Percentiles rank a stretch among this genome's conserved stretches.
phyloP scores from a whole-genome alignment of 1,140 invertebrate genomes.

The Drosophila ogumai region DNA sequence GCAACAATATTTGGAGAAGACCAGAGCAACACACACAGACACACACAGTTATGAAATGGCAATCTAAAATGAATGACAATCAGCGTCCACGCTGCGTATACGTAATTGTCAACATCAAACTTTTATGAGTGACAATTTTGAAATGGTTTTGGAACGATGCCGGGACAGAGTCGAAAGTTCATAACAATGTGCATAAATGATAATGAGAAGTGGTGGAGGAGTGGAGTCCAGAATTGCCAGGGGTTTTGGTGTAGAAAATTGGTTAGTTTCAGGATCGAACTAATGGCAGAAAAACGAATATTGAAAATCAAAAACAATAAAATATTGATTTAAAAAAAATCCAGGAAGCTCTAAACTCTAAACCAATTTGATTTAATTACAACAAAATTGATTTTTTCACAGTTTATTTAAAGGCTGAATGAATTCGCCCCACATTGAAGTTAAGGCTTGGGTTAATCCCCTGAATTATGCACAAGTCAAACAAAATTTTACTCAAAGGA shows the following conservation, averaged over 20 bases:
- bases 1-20: conserved; percentile 47
- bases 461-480: conserved; percentile 47
- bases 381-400: conserved; percentile 48
- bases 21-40: conserved; percentile 4
- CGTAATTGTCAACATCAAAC: conserved; percentile 71
- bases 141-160: conserved; percentile 37
- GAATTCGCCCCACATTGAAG: not conserved
- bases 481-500: conserved; percentile 9
- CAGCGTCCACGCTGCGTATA: conserved; percentile 71
- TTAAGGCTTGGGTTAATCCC: conserved; percentile 23
- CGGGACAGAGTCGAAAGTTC: conserved; percentile 28
- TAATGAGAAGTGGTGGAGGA: conserved; percentile 29
- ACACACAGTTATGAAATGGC: conserved; percentile 26
- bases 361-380: not conserved
- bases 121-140: conserved; percentile 81
- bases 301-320: not conserved
- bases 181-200: conserved; percentile 57
- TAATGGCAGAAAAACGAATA: conserved; percentile 1
- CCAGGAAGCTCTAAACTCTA: not conserved
- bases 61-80: conserved; percentile 58
- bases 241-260: conserved; percentile 1
- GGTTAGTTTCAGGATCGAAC: conserved; percentile 4
- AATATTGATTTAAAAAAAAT: not conserved
- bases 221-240: not conserved
- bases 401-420: conserved; percentile 14